phyloP scores from a whole-genome alignment of 2,888 invertebrate species.

The Euzophera pinguis region DNA sequence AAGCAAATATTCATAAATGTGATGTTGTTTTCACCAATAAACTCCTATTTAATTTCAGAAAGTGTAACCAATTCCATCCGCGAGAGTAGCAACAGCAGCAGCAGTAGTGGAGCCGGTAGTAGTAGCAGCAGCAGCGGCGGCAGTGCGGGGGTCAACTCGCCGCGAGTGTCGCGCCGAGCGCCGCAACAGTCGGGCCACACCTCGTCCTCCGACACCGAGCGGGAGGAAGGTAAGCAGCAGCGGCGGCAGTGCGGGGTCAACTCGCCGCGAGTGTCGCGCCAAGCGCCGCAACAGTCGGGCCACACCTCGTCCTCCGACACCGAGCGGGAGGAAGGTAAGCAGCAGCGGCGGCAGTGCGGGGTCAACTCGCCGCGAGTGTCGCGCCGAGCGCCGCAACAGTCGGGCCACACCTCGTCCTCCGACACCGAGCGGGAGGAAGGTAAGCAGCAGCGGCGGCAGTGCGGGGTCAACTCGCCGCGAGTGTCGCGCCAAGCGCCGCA shows the following conservation, averaged over 20 bases:
- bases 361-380: too few species aligned
- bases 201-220: too few species aligned
- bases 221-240: slow-evolving; percentile 23
- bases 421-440: slow-evolving; percentile 81
- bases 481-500: too few species aligned
- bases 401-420: slow-evolving; percentile 73
- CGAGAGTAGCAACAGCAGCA: slow-evolving; percentile 54
- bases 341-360: neutral
- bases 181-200: slow-evolving; percentile 2
- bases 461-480: too few species aligned
- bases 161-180: slow-evolving; percentile 54
- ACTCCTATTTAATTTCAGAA: neutral
- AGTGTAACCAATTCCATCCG: slow-evolving; percentile 19
- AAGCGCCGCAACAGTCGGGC: slow-evolving; percentile 4
- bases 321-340: slow-evolving; percentile 74
- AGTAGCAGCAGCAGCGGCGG: slow-evolving; percentile 34
- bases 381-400: too few species aligned
- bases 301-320: slow-evolving; percentile 81
- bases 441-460: slow-evolving; percentile 20
- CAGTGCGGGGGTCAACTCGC: slow-evolving; percentile 40
- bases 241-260: slow-evolving; percentile 21
- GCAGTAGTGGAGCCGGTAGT: slow-evolving; percentile 46
- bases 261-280: too few species aligned
- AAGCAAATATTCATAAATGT: too few species aligned
- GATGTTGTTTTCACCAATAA: too few species aligned